Evolutionary conservation across 2,797 vertebrate genomes (phyloP).

Genomic region (Tapera naevia): DNA sequence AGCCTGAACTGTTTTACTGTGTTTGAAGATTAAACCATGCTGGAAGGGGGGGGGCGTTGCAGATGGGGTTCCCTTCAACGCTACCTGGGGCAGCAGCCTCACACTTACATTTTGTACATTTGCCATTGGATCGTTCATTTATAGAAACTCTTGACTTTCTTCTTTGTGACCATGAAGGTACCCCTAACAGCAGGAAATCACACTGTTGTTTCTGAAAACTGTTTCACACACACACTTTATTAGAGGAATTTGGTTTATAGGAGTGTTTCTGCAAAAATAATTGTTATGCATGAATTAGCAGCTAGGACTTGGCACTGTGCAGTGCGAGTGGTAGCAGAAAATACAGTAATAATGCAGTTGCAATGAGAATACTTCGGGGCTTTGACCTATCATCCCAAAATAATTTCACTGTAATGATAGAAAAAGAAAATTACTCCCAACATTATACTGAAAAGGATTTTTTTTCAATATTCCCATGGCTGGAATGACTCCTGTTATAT

Average conservation of each 20-base stretch:
- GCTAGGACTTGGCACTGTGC: not conserved
- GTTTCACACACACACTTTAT: not conserved
- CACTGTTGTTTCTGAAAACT: not conserved
- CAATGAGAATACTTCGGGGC: slow-evolving; percentile 57
- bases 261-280: not conserved
- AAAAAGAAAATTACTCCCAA: slow-evolving; percentile 62
- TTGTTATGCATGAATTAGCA: not conserved
- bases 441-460: slow-evolving; percentile 5
- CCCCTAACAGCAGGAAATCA: slow-evolving; percentile 31
- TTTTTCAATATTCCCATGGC: slow-evolving; percentile 43
- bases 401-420: slow-evolving; percentile 36
- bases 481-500: slow-evolving; percentile 43
- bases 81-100: not conserved
- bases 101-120: not conserved
- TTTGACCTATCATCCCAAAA: slow-evolving; percentile 69
- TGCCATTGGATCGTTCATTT: not conserved
- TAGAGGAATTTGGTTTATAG: slow-evolving; percentile 37
- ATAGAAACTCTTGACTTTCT: slow-evolving; percentile 4
- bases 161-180: not conserved
- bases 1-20: not conserved
- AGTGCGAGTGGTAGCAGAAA: not conserved
- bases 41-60: not conserved
- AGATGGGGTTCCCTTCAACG: not conserved
- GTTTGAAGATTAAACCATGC: not conserved
- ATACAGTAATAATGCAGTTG: not conserved